Evolutionary conservation across 2,113 vertebrate species (phyloP).

Genomic region (Hiodon tergisus): DNA sequence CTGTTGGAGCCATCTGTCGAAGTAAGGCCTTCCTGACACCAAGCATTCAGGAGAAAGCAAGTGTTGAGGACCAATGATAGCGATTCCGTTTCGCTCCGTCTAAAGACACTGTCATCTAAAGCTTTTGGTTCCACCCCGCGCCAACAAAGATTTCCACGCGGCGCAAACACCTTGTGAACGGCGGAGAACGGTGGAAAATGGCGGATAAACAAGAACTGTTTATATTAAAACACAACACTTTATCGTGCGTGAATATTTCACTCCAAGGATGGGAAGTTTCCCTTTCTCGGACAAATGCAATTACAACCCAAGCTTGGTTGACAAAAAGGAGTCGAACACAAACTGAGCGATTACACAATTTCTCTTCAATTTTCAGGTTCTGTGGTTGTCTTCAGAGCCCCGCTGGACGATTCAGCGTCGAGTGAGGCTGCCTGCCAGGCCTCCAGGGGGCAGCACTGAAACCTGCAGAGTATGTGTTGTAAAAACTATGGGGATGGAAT

Average conservation of each 20-base stretch:
- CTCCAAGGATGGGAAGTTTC: not conserved
- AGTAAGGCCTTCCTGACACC: slow-evolving; percentile 36
- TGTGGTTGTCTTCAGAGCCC: too few relatives aligned
- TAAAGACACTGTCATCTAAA: slow-evolving; percentile 42
- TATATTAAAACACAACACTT: too few relatives aligned
- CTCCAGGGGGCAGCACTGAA: too few relatives aligned
- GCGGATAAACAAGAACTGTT: too few relatives aligned
- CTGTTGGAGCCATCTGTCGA: slow-evolving; percentile 64
- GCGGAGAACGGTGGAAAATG: too few relatives aligned
- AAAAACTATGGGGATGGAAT: not conserved
- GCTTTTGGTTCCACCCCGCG: slow-evolving; percentile 36
- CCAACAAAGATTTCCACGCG: not conserved
- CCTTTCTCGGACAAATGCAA: not conserved
- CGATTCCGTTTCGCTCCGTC: slow-evolving; percentile 49
- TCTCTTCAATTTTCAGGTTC: not conserved
- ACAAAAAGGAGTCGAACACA: not conserved
- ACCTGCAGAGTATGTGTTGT: too few relatives aligned
- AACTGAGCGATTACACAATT: too few relatives aligned
- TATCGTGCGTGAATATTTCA: too few relatives aligned
- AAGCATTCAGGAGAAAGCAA: slow-evolving; percentile 40
- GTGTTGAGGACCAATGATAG: slow-evolving; percentile 59
- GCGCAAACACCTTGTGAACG: too few relatives aligned
- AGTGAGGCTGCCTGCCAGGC: too few relatives aligned
- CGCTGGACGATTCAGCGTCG: too few relatives aligned
- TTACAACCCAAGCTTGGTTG: not conserved